Base-by-base conservation (phyloP, 2,888 invertebrate species). In the Syrphus vitripennis region DNA sequence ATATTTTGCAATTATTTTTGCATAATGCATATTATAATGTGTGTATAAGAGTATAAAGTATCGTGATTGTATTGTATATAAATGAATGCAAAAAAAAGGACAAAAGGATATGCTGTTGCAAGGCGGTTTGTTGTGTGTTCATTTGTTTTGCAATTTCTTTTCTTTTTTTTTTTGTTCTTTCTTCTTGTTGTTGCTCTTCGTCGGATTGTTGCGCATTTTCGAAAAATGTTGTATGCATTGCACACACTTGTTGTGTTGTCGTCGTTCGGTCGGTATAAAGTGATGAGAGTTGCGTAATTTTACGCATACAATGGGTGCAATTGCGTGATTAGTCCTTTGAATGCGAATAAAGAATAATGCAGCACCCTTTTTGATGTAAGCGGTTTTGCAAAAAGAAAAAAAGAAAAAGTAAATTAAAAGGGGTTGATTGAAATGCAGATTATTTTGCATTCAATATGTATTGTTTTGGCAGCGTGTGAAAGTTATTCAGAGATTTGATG, bases 71-170 rank as follows among this genome's bases (percentile, higher is more conserved):
- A 57, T 57, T 57, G 57, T 57, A 16, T 57, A 12, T 63, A 42
- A 50, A 82, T 72, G 42, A 74, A 59, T 70, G 75, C 70, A 67
- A 24, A 61, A 24, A 61, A 79, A 57, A 67, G 45, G 75, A 69
- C 42, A 74, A 61, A 75, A 16, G 61, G 67, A 55, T 34, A 45
- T 31, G 21, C 10, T 24, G 42, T 19, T 80, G 81, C 81, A 81
- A 76, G 76, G 80, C 80, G 80, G 76, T 81, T 69, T 76, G 76
- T 83, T 83, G 70, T 63, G 78, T 78, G 74, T 83, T 75, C 80
- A 79, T 79, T 79, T 83, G 74, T 79, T 83, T 79, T 83, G 83
- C 63, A 61, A 75, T 63, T 65, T 31, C 63, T 63, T 16, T 63
- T 69, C 29, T 45, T 65, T 10, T 16, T 42, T 37, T 57, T 42